A percentile compares a stretch with the other conserved stretches of the same genome.
Conservation (phyloP, 2,888 invertebrate species). For the Stenichneumon culpator region DNA sequence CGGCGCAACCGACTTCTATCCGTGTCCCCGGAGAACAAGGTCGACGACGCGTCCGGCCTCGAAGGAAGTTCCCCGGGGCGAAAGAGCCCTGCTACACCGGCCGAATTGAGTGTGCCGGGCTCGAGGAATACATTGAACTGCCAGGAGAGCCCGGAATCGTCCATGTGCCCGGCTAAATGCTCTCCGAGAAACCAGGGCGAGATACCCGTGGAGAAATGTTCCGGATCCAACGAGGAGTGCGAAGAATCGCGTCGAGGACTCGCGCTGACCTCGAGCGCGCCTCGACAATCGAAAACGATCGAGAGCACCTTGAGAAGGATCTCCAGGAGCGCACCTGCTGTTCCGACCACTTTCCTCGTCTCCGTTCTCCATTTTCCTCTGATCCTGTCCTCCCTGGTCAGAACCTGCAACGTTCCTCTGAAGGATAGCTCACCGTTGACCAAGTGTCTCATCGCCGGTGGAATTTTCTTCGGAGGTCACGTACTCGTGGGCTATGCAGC, state of each 20-base stretch:
- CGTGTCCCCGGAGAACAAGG: slow-evolving; percentile 32
- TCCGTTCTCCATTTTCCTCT: slow-evolving; percentile 42
- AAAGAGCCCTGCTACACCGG: slow-evolving; percentile 7
- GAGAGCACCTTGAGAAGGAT: slow-evolving; percentile 59
- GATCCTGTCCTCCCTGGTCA: slow-evolving; percentile 5
- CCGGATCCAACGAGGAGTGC: not conserved
- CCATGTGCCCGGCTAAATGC: slow-evolving; percentile 33
- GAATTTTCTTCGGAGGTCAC: slow-evolving; percentile 70
- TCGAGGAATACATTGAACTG: slow-evolving; percentile 41
- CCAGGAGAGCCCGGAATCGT: slow-evolving; percentile 30
- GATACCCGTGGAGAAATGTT: slow-evolving; percentile 39
- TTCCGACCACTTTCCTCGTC: slow-evolving; percentile 14
- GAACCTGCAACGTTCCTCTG: not conserved
- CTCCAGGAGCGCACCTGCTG: slow-evolving; percentile 49
- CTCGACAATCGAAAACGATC: slow-evolving; percentile 41
- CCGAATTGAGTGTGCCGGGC: not conserved
- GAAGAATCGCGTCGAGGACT: slow-evolving; percentile 16
- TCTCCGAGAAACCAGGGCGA: slow-evolving; percentile 51
- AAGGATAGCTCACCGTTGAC: slow-evolving; percentile 35
- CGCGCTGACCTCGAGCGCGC: slow-evolving; percentile 43
- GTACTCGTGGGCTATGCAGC: slow-evolving; percentile 72
- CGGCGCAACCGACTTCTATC: slow-evolving; percentile 61
- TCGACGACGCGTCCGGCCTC: slow-evolving; percentile 11
- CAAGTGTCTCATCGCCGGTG: slow-evolving; percentile 53
- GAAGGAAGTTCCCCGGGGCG: slow-evolving; percentile 27